Evolutionary conservation across 2,888 invertebrate genomes (phyloP), one percentile per base, ranked within the genome.

Genomic region (Dioctria linearis): DNA sequence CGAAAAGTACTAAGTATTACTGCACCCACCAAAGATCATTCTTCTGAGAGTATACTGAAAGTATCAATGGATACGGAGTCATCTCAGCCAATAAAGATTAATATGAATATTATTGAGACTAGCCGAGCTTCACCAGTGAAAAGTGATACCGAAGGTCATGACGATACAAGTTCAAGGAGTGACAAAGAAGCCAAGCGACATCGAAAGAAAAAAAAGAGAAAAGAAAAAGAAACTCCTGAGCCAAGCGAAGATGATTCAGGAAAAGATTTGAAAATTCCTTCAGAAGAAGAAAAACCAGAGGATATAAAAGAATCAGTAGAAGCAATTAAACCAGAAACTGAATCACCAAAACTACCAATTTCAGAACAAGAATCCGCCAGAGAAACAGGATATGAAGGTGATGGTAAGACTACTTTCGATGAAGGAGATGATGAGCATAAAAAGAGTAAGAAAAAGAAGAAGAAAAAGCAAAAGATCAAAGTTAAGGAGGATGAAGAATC

Each of bases 351-450:
- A n/a, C 13, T 79, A 2, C 51, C 79, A 5, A 40, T 75, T 13
- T 82, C 84, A 43, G 84, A 83, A 9, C 91, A 91, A 78, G 90
- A 91, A 39, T 88, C 90, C 57, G 90, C 84, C 5, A 84, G 84
- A 46, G 93, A 92, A 85, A 90, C 90, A 82, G 94, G 94, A n/a
- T 95, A 95, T 85, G 94, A 95, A 86, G 91, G 94, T 8, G 95
- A 87, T 63, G 25, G 94, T 85, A 91, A 92, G 83, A 90, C 92
- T 82, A 92, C 93, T 2, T 89, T 92, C 39, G 90, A 88, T 86
- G 87, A 86, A 6, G 85, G 85, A 11, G 83, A 82, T 5, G 59
- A 67, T 51, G 57, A 71, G 3, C 83, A 82, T 42, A 84, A 84
- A n/a, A 88, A 88, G 5, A 86, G 86, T 61, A 86, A 86, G 83